These are phyloP conservation scores for Erinaceus europaeus DNA, from an alignment of 2,113 vertebrate genomes.

Conservation along the genomic window DNA sequence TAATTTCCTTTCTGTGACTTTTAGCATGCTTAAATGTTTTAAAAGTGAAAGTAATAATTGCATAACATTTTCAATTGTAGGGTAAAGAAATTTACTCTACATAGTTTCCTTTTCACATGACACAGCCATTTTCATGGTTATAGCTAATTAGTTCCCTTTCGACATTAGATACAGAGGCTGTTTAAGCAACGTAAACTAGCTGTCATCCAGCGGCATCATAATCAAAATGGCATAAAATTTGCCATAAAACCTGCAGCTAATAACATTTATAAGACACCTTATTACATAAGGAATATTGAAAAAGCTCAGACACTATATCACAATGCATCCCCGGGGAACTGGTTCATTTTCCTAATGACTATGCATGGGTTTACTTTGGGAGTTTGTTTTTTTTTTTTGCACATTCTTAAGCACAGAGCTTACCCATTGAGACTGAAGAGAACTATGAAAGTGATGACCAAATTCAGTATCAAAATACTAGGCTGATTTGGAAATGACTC, in stretches of 20 bases:
- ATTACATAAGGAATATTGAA: conserved; percentile 48
- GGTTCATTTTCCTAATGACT: conserved; percentile 71
- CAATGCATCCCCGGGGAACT: conserved; percentile 58
- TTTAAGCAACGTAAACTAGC: conserved; percentile 75
- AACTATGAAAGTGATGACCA: background rate
- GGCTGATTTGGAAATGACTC: background rate
- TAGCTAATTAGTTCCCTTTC: conserved; percentile 73
- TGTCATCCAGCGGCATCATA: conserved; percentile 64
- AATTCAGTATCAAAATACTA: background rate
- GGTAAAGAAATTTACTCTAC: conserved; percentile 28
- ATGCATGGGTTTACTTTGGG: conserved; percentile 51
- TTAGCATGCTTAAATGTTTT: conserved; percentile 63
- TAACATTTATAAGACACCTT: conserved; percentile 65
- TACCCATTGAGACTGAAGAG: conserved; percentile 10
- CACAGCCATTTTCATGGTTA: conserved; percentile 69
- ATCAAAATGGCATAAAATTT: conserved; percentile 75
- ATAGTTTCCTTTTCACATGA: conserved; percentile 54
- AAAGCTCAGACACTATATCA: conserved; percentile 71
- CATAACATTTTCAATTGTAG: conserved; percentile 55
- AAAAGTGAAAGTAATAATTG: conserved; percentile 62
- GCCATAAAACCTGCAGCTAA: conserved; percentile 57
- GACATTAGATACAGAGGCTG: conserved; percentile 65
- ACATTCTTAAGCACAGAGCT: conserved; percentile 36
- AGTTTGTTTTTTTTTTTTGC: conserved; percentile 62
- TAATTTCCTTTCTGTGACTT: conserved; percentile 37